Base-by-base conservation (phyloP, 2,888 invertebrate genomes). In the Tinea pellionella region DNA sequence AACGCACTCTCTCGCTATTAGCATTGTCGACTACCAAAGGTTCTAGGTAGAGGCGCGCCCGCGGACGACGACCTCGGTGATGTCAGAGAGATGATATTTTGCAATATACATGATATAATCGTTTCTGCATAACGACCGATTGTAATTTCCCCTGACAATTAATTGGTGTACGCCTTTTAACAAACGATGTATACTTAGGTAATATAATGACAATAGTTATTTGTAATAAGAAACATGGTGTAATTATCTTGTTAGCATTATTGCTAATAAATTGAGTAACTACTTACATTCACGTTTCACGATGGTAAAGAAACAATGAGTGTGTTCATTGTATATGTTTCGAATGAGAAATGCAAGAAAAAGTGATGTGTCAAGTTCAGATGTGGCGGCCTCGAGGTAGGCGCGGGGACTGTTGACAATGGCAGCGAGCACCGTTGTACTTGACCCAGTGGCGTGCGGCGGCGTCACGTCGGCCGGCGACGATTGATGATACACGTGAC, bases 1-100 rank as follows among this genome's bases (percentile, higher is more conserved):
- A 86, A 86, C 72, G 86, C 83, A 83, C 85, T 79, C 85, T 79
- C 69, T 73, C 72, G 71, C 77, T 73, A 82, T 82, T 83, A 79
- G 78, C 75, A 81, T 32, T 24, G 18, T 24, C 74, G 74, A 73
- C 74, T 18, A 62, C 66, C 68, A 61, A 65, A 70, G 71, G 66
- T 68, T 70, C 63, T 60, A 68, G n/a, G n/a, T n/a, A n/a, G 69
- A 71, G 77, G 74, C 67, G 66, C 68, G 69, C 63, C 61, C 68
- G 70, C 71, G 77, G 75, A 66, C 82, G 79, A 80, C 78, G 84
- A 85, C 71, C 73, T 66, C 78, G 69, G 71, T 74, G 74, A 74
- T 76, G 78, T 77, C 77, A 77, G 43, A 43, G 59, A 42, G 29
- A 41, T 16, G 43, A n/a, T 59, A 56, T 61, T 61, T 30, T 51